Evolutionary conservation across 2,888 invertebrate genomes (phyloP).

Genomic region (Brachynemurus nebulosus): DNA sequence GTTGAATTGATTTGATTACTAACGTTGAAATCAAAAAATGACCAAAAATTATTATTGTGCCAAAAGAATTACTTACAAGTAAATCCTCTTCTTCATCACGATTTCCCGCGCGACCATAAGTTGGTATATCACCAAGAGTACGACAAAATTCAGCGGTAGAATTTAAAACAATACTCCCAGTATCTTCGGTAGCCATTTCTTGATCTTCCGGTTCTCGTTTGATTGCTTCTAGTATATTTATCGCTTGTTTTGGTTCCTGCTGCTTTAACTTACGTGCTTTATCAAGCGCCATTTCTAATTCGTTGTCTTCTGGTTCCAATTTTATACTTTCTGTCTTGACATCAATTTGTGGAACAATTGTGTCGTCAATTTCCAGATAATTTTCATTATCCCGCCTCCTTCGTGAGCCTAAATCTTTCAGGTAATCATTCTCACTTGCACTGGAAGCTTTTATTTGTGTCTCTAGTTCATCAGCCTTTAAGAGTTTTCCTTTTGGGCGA

Average conservation of each 20-base stretch:
- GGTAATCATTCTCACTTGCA: slow-evolving; percentile 1
- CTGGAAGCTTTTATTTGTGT: slow-evolving; percentile 23
- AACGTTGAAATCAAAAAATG: too few species aligned
- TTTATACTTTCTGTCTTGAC: slow-evolving; percentile 40
- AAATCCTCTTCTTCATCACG: slow-evolving; percentile 62
- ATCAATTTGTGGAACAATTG: slow-evolving; percentile 37
- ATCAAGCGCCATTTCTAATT: slow-evolving; percentile 37
- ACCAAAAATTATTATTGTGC: too few species aligned
- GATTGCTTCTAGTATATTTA: slow-evolving; percentile 24
- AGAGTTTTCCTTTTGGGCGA: slow-evolving; percentile 40
- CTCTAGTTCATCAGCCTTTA: slow-evolving; percentile 61
- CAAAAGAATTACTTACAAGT: slow-evolving; percentile 33
- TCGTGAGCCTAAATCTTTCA: slow-evolving; percentile 19
- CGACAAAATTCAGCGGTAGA: slow-evolving; percentile 95
- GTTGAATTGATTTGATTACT: too few species aligned
- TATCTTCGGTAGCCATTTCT: slow-evolving; percentile 18
- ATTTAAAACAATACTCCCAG: slow-evolving; percentile 64
- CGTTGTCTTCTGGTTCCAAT: slow-evolving; percentile 41
- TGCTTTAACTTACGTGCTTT: slow-evolving; percentile 44
- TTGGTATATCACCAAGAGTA: slow-evolving; percentile 85
- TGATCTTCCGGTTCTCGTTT: slow-evolving; percentile 28
- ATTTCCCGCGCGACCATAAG: slow-evolving; percentile 84
- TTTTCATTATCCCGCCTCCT: slow-evolving; percentile 28
- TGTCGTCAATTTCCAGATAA: slow-evolving; percentile 45
- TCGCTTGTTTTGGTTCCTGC: slow-evolving; percentile 29